phyloP scores from a whole-genome alignment of 2,888 invertebrate genomes.

The Metopia argyrocephala region DNA sequence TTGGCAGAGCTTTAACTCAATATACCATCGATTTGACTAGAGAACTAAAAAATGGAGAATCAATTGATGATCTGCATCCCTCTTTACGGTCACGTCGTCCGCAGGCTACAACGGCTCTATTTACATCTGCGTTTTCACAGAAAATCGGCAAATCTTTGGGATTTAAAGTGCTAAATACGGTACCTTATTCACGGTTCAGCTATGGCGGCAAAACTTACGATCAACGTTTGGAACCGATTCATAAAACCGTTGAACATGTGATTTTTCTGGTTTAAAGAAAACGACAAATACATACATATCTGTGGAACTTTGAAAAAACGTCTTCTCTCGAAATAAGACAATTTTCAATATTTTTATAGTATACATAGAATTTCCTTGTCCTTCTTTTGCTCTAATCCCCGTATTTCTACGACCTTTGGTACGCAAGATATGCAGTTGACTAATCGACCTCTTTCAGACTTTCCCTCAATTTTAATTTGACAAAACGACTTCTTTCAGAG shows the following conservation, averaged over 20 bases:
- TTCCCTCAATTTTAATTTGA: no score
- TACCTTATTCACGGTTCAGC: constrained; percentile 80
- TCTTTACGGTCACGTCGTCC: constrained; percentile 70
- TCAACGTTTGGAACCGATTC: constrained; percentile 79
- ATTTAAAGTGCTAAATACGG: constrained; percentile 80
- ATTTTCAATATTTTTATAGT: no score
- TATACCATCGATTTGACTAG: constrained; percentile 81
- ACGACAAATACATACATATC: no score
- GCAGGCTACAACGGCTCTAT: constrained; percentile 80
- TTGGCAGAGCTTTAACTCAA: constrained; percentile 80
- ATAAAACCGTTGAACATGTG: constrained; percentile 66
- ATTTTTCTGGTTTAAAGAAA: constrained; percentile 59
- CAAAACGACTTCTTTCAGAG: no score
- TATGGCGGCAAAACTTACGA: constrained; percentile 82
- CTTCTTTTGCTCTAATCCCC: no score
- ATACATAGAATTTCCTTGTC: no score
- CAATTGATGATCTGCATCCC: constrained; percentile 75
- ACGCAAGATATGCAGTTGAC: no score
- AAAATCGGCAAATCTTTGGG: constrained; percentile 80
- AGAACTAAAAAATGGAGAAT: constrained; percentile 78
- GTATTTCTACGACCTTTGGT: no score
- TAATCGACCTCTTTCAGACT: no score
- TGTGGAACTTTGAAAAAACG: no score
- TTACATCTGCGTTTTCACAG: constrained; percentile 81
- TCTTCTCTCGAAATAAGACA: no score